Conservation (phyloP, 2,888 invertebrate genomes). For the Amblyjoppa proteus region DNA sequence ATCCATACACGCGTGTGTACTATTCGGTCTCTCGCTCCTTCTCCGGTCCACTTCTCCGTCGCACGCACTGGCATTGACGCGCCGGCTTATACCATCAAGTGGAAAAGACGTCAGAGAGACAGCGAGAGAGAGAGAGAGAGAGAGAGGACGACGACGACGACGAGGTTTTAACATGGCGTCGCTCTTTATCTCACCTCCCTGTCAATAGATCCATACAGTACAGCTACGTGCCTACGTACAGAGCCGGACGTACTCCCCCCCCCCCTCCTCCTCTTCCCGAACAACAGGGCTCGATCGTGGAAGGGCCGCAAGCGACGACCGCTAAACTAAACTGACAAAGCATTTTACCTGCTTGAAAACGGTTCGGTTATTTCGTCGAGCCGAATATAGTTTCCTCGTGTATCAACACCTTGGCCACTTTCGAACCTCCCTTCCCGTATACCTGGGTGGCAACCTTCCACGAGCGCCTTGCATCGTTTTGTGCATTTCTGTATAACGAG, state of each 20-base stretch:
- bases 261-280: background rate
- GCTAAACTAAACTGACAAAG: background rate
- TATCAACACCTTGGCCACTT: background rate
- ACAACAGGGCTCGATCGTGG: background rate
- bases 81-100: conserved; percentile 36
- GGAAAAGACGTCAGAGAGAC: conserved; percentile 33
- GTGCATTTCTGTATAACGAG: conserved; percentile 1
- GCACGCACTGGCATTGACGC: conserved; percentile 34
- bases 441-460: background rate
- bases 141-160: background rate
- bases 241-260: background rate
- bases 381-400: background rate
- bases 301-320: conserved; percentile 2
- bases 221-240: background rate
- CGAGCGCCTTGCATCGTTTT: background rate
- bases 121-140: conserved; percentile 14
- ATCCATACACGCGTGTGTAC: conserved; percentile 40
- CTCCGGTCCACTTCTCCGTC: conserved; percentile 45
- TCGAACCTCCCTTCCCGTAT: background rate
- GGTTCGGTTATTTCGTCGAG: background rate
- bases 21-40: conserved; percentile 60
- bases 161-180: conserved; percentile 4
- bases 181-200: conserved; percentile 5
- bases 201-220: background rate
- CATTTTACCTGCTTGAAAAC: conserved; percentile 5